These are phyloP conservation scores for Polymixis lichenea DNA, from an alignment of 2,888 invertebrate species.

Conservation along the genomic window DNA sequence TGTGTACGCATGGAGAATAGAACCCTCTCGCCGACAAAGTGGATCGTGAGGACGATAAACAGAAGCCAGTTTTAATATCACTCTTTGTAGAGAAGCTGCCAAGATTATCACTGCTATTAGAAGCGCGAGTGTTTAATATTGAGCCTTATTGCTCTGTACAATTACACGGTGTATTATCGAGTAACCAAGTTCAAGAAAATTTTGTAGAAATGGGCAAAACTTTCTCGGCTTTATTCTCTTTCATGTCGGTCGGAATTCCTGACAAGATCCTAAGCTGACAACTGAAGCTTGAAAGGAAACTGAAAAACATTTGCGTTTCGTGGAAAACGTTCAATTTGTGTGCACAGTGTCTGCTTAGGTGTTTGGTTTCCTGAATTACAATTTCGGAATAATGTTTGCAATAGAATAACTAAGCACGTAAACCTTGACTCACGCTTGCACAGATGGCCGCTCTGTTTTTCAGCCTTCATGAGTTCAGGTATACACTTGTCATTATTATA, in stretches of 20 bases:
- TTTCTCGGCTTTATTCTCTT: not conserved
- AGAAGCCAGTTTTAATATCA: slow-evolving; percentile 51
- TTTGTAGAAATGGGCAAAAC: not conserved
- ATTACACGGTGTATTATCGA: slow-evolving; percentile 11
- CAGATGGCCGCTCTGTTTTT: slow-evolving; percentile 62
- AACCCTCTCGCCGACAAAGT: slow-evolving; percentile 53
- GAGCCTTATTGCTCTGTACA: slow-evolving; percentile 13
- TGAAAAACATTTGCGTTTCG: slow-evolving; percentile 20
- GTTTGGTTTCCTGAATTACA: slow-evolving; percentile 46
- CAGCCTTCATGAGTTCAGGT: slow-evolving; percentile 61
- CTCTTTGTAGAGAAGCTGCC: slow-evolving; percentile 20
- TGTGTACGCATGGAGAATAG: slow-evolving; percentile 44
- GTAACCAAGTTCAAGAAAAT: not conserved
- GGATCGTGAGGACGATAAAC: slow-evolving; percentile 60
- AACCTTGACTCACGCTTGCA: slow-evolving; percentile 55
- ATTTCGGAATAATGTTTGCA: slow-evolving; percentile 42
- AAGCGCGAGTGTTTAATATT: slow-evolving; percentile 15
- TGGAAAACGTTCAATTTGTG: slow-evolving; percentile 23
- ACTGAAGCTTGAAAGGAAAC: slow-evolving; percentile 1
- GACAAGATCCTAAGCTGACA: slow-evolving; percentile 16
- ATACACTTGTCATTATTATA: slow-evolving; percentile 51
- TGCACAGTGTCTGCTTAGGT: slow-evolving; percentile 6
- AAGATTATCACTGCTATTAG: slow-evolving; percentile 16
- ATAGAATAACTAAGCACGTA: slow-evolving; percentile 39
- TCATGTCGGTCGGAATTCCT: not conserved